Base-by-base conservation (phyloP, 2,113 vertebrate genomes). In the Erinaceus europaeus region DNA sequence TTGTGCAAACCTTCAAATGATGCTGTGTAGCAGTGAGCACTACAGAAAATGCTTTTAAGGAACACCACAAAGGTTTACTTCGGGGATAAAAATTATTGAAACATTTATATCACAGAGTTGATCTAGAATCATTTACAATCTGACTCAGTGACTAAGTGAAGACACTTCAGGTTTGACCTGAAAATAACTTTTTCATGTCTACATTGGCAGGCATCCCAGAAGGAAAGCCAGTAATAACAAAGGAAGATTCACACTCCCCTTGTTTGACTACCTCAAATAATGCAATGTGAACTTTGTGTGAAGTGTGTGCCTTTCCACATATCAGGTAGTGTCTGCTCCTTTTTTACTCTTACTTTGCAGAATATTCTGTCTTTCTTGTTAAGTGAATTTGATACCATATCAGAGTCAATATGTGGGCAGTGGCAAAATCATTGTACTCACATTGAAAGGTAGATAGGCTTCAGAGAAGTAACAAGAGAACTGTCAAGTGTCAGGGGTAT, bases 381-480 rank as follows among this genome's bases (percentile, higher is more conserved):
- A 73, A 8, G 52, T 48, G 25, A 83, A 76, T 14, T 84, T 44
- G 34, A 73, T 90, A 23, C 44, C 34, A 34, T 32, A 50, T 83
- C 67, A 86, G 64, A 81, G 34, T 52, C 32, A 42, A 38, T 64
- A 69, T 42, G 67, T 44, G 29, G 44, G 36, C 29, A 92, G 40
- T 76, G 67, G 53, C 40, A 90, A 72, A 94, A 91, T 93, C 71
- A 78, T 61, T 71, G 18, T 80, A 88, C 93, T 91, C 88, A 73
- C 23, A 38, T 13, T 62, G 25, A 68, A 86, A 13, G 40, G 13
- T 10, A 86, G 20, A 67, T 9, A 83, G 32, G 64, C 1, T 2
- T 38, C 71, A 91, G 25, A 90, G 90, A 84, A 95, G 94, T 62
- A 90, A 36, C n/a, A 86, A 87, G 89, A 93, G 46, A 74, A 1